Evolutionary conservation across 1,140 invertebrate species (phyloP).

Genomic region (Cydia amplana): DNA sequence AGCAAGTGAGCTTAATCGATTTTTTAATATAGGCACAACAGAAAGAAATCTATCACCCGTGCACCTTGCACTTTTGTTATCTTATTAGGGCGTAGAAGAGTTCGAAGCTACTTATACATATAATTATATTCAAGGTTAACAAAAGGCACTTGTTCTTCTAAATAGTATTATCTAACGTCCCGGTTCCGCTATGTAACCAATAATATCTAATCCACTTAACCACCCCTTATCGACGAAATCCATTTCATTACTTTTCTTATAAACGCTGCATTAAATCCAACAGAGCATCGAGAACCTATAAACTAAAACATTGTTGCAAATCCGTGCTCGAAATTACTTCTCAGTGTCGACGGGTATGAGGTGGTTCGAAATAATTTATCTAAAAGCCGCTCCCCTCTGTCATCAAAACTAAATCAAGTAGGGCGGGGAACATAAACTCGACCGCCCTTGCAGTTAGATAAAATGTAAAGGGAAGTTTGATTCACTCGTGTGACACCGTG

Average conservation of each 20-base stretch:
- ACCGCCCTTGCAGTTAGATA: slow-evolving; percentile 74
- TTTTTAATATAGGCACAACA: too few relatives aligned
- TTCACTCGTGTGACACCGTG: slow-evolving; percentile 66
- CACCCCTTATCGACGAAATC: slow-evolving; percentile 50
- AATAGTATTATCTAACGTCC: slow-evolving; percentile 14
- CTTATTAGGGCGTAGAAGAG: too few relatives aligned
- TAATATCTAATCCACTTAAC: slow-evolving; percentile 66
- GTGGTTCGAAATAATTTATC: slow-evolving; percentile 67
- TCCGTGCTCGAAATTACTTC: slow-evolving; percentile 54
- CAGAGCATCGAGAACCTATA: slow-evolving; percentile 51
- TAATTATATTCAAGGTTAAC: background rate
- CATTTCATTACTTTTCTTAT: slow-evolving; percentile 66
- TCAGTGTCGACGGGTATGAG: slow-evolving; percentile 44
- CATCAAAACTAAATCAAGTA: slow-evolving; percentile 78
- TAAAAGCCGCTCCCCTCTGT: slow-evolving; percentile 71
- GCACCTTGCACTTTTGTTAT: too few relatives aligned
- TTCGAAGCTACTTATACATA: too few relatives aligned
- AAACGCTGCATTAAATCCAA: slow-evolving; percentile 54
- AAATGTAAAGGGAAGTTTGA: slow-evolving; percentile 75
- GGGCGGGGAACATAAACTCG: slow-evolving; percentile 71
- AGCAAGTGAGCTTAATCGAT: too few relatives aligned
- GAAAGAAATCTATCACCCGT: too few relatives aligned
- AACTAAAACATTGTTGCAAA: slow-evolving; percentile 67
- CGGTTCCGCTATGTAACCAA: slow-evolving; percentile 34
- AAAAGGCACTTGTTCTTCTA: background rate